Percentiles rank a stretch among this genome's conserved stretches.
Evolutionary conservation across 2,113 vertebrate species (phyloP).

Genomic region (Clarias magur): DNA sequence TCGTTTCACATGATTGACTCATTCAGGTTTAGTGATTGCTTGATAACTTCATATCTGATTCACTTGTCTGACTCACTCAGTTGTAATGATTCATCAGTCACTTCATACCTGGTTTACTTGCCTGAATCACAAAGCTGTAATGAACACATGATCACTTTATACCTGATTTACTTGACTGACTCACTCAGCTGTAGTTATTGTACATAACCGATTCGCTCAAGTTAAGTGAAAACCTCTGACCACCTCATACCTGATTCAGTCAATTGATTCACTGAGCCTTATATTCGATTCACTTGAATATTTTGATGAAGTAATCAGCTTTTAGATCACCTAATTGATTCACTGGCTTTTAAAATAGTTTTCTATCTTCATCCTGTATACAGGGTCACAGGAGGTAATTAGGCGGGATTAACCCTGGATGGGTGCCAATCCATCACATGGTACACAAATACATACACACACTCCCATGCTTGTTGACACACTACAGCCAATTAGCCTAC

Average conservation of each 20-base stretch:
- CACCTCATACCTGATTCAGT: neutral
- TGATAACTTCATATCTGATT: neutral
- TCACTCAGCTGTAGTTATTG: neutral
- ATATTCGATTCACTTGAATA: neutral
- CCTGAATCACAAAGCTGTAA: no score
- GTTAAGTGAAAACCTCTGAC: neutral
- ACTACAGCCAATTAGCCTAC: no score
- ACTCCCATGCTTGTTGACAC: no score
- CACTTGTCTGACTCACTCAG: neutral
- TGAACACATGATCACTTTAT: neutral
- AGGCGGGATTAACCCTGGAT: no score
- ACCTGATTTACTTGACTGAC: neutral
- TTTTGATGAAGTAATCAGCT: neutral
- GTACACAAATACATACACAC: no score
- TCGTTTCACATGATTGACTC: neutral
- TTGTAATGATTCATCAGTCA: neutral
- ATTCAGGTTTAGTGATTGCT: neutral
- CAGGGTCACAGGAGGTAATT: no score
- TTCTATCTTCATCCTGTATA: no score
- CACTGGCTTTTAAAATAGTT: neutral
- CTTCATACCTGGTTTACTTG: no score
- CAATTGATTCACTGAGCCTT: neutral
- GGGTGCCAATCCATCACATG: no score
- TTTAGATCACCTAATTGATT: neutral
- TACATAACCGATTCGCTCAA: neutral